Evolutionary conservation across 1,140 invertebrate genomes (phyloP).

Genomic region (Bradysia coprophila): DNA sequence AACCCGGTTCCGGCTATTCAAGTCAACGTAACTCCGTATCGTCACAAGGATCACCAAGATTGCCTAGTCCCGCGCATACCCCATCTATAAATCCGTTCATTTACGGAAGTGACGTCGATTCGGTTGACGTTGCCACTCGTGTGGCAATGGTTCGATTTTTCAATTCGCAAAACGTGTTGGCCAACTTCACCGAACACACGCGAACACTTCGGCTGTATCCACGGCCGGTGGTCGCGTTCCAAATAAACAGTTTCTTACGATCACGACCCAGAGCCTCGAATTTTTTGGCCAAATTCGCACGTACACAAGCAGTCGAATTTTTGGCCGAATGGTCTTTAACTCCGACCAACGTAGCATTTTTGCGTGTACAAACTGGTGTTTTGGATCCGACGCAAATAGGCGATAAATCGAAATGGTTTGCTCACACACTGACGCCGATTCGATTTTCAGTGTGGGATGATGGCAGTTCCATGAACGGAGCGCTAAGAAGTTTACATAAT

Average conservation of each 20-base stretch:
- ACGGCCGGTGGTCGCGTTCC: conserved; percentile 94
- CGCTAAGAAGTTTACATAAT: conserved; percentile 48
- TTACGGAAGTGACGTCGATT: conserved; percentile 92
- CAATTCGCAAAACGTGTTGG: conserved; percentile 90
- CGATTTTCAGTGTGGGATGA: conserved; percentile 84
- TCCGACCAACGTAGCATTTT: conserved; percentile 91
- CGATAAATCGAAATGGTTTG: conserved; percentile 92
- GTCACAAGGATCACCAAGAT: conserved; percentile 16
- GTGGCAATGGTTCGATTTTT: conserved; percentile 99
- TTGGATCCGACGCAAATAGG: conserved; percentile 89
- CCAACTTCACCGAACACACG: conserved; percentile 96
- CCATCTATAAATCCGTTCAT: conserved; percentile 66
- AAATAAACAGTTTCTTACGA: conserved; percentile 92
- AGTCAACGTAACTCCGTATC: conserved; percentile 21
- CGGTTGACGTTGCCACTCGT: conserved; percentile 93
- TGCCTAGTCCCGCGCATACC: conserved; percentile 19
- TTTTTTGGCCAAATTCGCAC: conserved; percentile 82
- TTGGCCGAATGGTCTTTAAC: conserved; percentile 95
- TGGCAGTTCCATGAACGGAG: conserved; percentile 58
- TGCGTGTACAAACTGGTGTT: conserved; percentile 90
- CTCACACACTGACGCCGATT: conserved; percentile 72
- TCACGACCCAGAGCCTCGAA: conserved; percentile 72
- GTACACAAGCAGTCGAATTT: conserved; percentile 95
- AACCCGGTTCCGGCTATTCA: conserved; percentile 15
- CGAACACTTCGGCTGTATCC: conserved; percentile 91